A percentile compares a stretch with the other conserved stretches of the same genome.
These are phyloP conservation scores for Muscicapa striata DNA, from an alignment of 2,797 vertebrate genomes.

Conservation along the genomic window DNA sequence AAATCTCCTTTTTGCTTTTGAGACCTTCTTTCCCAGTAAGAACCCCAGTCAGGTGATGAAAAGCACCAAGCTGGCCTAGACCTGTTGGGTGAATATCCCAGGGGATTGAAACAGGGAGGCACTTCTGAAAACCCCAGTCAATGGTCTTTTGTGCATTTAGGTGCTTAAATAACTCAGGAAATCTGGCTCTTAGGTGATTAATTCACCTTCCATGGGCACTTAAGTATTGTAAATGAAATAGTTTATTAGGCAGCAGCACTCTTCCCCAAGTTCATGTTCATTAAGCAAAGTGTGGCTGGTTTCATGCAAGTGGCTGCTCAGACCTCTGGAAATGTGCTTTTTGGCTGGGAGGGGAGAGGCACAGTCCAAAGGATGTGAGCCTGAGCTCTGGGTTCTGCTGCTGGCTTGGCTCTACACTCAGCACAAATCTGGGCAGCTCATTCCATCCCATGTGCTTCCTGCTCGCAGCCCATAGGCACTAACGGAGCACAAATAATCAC, in stretches of 20 bases:
- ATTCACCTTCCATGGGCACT: conserved; percentile 7
- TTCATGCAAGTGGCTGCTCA: not conserved
- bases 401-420: conserved; percentile 12
- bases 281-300: conserved; percentile 1
- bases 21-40: not conserved
- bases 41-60: not conserved
- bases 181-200: conserved; percentile 29
- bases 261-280: not conserved
- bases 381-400: not conserved
- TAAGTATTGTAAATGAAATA: conserved; percentile 38
- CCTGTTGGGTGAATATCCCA: not conserved
- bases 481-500: not conserved
- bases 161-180: conserved; percentile 11
- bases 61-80: conserved; percentile 1
- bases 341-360: not conserved
- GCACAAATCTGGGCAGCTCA: conserved; percentile 28
- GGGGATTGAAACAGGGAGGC: not conserved
- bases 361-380: not conserved
- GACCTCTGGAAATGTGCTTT: not conserved
- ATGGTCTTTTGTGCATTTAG: conserved; percentile 40
- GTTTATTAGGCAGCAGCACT: conserved; percentile 31
- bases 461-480: not conserved
- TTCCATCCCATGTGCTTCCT: conserved; percentile 8
- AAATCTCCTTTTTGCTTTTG: not conserved
- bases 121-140: not conserved